Evolutionary conservation across 2,113 vertebrate species (phyloP).

Genomic region (Phalacrocorax pelagicus): DNA sequence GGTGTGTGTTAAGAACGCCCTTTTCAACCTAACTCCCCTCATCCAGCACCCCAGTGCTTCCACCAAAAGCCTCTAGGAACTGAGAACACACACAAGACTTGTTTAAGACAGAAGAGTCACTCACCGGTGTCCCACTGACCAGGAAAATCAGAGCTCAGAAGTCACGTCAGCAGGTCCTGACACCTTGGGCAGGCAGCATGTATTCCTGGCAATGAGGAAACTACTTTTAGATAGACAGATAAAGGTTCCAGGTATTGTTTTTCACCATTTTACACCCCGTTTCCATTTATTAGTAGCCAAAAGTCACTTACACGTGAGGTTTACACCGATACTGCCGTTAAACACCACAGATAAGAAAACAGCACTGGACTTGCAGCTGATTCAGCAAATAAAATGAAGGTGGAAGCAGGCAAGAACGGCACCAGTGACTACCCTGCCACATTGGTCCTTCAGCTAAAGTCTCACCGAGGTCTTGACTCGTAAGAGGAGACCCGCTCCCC

Average conservation of each 20-base stretch:
- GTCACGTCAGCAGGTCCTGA: not conserved
- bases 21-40: not conserved
- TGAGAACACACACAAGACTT: accelerated
- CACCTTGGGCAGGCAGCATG: not conserved
- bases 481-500: accelerated
- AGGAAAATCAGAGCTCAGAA: not conserved
- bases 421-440: accelerated
- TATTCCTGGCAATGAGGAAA: not conserved
- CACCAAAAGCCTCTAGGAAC: not conserved
- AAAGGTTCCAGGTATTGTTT: not conserved
- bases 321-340: not conserved
- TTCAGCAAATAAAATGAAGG: not conserved
- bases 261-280: not conserved
- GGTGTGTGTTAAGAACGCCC: accelerated
- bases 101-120: not conserved
- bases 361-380: not conserved
- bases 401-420: not conserved
- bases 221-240: not conserved
- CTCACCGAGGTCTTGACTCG: accelerated
- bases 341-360: not conserved
- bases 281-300: not conserved
- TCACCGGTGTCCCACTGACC: not conserved
- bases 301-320: not conserved
- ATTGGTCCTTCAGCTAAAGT: not conserved
- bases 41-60: too few species aligned